Percentiles rank a stretch among this genome's conserved stretches.
Evolutionary conservation across 2,113 vertebrate genomes (phyloP).

Genomic region (Oenanthe oenanthe): DNA sequence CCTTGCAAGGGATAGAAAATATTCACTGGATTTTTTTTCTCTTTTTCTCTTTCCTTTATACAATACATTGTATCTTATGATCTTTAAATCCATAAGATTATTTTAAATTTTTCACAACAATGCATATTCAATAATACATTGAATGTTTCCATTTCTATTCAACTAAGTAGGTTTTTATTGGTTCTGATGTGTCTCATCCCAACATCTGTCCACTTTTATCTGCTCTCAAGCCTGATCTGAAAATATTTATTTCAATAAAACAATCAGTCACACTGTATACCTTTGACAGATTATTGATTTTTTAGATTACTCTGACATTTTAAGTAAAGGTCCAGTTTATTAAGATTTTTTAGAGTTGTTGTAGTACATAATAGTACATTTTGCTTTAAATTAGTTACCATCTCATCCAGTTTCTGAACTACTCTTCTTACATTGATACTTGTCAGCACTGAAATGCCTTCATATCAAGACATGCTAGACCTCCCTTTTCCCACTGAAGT

Average conservation of each 20-base stretch:
- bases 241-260: conserved; percentile 19
- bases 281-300: background rate
- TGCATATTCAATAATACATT: background rate
- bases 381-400: background rate
- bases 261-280: background rate
- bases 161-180: conserved; percentile 5
- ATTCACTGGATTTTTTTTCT: background rate
- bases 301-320: background rate
- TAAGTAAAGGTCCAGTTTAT: background rate
- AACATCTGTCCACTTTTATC: conserved; percentile 3
- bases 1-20: background rate
- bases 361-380: background rate
- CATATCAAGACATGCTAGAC: background rate
- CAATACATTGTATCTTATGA: background rate
- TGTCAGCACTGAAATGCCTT: background rate
- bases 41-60: background rate
- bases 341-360: background rate
- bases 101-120: background rate
- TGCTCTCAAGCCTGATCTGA: conserved; percentile 24
- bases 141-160: background rate
- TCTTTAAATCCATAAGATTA: background rate
- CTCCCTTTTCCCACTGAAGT: background rate
- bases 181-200: background rate
- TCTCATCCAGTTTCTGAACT: background rate
- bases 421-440: background rate